These are phyloP conservation scores for Lottia gigantea DNA, from an alignment of 2,888 invertebrate species.

Conservation along the genomic window DNA sequence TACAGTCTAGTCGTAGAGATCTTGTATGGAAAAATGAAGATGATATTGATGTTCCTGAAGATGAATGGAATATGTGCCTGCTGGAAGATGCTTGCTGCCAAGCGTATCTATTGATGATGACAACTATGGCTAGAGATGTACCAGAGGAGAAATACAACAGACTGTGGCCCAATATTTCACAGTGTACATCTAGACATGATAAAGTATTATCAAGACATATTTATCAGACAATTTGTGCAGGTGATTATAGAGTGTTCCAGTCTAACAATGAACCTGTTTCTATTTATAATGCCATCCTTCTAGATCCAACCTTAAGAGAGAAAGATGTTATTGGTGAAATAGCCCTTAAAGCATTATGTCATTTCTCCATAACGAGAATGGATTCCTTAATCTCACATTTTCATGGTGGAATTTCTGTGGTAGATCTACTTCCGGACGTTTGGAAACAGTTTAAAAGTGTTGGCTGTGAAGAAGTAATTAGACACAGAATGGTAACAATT, in stretches of 20 bases:
- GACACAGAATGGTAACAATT: slow-evolving; percentile 29
- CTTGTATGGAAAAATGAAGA: too few relatives aligned
- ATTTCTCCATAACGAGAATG: background rate
- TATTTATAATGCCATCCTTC: slow-evolving; percentile 32
- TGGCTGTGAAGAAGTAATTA: slow-evolving; percentile 20
- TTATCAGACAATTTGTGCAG: slow-evolving; percentile 2
- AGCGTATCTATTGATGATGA: too few relatives aligned
- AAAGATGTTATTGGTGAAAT: slow-evolving; percentile 18
- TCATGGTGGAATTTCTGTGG: slow-evolving; percentile 7
- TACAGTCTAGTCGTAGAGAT: too few relatives aligned
- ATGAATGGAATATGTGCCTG: too few relatives aligned
- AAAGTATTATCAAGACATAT: background rate
- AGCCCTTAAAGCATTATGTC: slow-evolving; percentile 24
- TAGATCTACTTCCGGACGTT: slow-evolving; percentile 21
- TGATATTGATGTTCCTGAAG: too few relatives aligned
- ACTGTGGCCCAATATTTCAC: too few relatives aligned
- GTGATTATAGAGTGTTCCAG: slow-evolving; percentile 11
- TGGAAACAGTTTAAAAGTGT: slow-evolving; percentile 17
- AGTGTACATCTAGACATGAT: background rate
- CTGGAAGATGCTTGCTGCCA: too few relatives aligned
- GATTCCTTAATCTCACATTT: background rate
- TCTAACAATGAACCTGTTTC: slow-evolving; percentile 29
- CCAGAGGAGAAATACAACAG: too few relatives aligned
- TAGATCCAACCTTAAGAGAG: slow-evolving; percentile 27
- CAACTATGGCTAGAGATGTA: too few relatives aligned